Conservation (phyloP, 2,113 vertebrate species). For the Misgurnus mizolepis region DNA sequence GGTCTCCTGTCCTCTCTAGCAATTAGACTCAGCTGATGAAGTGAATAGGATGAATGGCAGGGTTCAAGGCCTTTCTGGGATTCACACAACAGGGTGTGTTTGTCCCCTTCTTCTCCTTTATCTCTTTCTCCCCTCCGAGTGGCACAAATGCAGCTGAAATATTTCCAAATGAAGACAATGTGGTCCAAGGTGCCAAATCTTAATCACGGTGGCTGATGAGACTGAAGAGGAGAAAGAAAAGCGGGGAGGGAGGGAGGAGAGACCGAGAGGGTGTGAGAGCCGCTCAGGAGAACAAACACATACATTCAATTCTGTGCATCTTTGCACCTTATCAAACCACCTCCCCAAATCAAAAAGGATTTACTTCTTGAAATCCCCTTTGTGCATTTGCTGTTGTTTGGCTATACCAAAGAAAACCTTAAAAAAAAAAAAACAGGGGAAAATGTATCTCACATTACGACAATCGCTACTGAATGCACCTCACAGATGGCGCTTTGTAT, state of each 20-base stretch:
- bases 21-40: constrained; percentile 99
- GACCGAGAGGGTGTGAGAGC: constrained; percentile 58
- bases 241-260: constrained; percentile 43
- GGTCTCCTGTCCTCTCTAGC: constrained; percentile 98
- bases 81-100: constrained; percentile 96
- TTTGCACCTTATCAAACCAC: constrained; percentile 50
- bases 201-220: constrained; percentile 68
- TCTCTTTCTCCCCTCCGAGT: constrained; percentile 74
- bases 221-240: constrained; percentile 59
- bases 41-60: constrained; percentile 99
- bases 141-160: constrained; percentile 90
- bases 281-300: constrained; percentile 59
- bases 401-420: constrained; percentile 44
- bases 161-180: constrained; percentile 94
- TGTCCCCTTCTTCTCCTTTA: constrained; percentile 73
- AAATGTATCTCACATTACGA: constrained; percentile 42
- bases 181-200: constrained; percentile 72
- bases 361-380: constrained; percentile 46
- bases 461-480: constrained; percentile 52
- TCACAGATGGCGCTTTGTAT: constrained; percentile 60
- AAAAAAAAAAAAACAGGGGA: constrained; percentile 35
- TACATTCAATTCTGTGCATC: constrained; percentile 54
- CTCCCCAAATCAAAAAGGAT: constrained; percentile 47
- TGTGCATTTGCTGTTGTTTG: constrained; percentile 39
- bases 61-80: constrained; percentile 98